Evolutionary conservation across 1,140 invertebrate genomes (phyloP).

Genomic region (Drosophila suzukii): DNA sequence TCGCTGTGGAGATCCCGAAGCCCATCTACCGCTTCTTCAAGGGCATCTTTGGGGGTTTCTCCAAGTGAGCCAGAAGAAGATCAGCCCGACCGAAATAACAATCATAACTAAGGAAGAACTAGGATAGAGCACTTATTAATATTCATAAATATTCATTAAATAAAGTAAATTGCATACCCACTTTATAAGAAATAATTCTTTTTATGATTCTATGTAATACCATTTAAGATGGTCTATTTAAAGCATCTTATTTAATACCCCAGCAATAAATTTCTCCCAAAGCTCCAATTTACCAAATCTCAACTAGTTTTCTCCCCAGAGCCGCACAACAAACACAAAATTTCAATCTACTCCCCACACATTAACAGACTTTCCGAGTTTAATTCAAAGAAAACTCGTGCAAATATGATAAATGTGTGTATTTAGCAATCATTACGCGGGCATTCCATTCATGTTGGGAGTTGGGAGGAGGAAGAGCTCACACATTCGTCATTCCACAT

Average conservation of each 20-base stretch:
- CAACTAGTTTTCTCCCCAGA: not conserved
- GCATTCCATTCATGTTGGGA: conserved; percentile 9
- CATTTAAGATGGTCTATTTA: no score
- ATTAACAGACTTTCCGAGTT: conserved; percentile 8
- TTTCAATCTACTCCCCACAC: conserved; percentile 16
- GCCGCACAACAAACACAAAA: not conserved
- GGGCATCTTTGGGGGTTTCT: conserved; percentile 62
- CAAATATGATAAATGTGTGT: conserved; percentile 51
- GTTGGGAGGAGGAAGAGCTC: not conserved
- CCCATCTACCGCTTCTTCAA: conserved; percentile 73
- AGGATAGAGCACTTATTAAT: conserved; percentile 1
- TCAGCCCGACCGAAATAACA: not conserved
- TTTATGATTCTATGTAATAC: not conserved
- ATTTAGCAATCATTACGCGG: conserved; percentile 54
- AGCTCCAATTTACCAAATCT: not conserved
- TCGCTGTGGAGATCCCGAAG: conserved; percentile 70
- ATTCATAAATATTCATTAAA: not conserved
- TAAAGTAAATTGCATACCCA: conserved; percentile 26
- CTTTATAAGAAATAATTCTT: not conserved
- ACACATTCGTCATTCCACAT: conserved; percentile 31
- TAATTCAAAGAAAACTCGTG: conserved; percentile 15
- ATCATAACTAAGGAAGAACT: conserved; percentile 7
- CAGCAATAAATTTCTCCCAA: not conserved
- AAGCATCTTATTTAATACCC: not conserved
- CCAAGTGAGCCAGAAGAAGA: conserved; percentile 20